Base-by-base conservation (phyloP, 53 echinoderm and acorn worm species). In the Temnopleurus reevesii region DNA sequence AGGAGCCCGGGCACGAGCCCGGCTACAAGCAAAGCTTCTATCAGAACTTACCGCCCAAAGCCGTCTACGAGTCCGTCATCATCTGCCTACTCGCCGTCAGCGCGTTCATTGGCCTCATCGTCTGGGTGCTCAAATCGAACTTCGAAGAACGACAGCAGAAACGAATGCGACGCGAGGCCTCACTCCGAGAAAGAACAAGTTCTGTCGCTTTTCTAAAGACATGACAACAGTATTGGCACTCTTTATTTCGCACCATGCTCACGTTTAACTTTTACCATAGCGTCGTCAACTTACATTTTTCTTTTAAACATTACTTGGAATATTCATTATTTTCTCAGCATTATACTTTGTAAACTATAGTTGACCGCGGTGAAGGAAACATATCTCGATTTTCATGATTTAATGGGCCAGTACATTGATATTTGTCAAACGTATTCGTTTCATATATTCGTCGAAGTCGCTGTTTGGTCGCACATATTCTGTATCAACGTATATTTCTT, bases 81-180 rank as follows among this genome's bases (percentile, higher is more conserved):
- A 97, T 97, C 65, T 97, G 97, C 57, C 89, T 97, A 36, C 86
- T 97, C 15, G 95, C 97, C 2, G 80, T 93, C 27, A 97, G 95
- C 46, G 95, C 93, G 7, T 97, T 97, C 56, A 91, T 97, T 8
- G 95, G 95, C 12, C 93, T 97, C 46, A 90, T 97, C 5, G 93
- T 97, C 0, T 97, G 97, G 97, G 92, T 97, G 53, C 91, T 95
- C 65, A 97, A 97, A 63, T 93, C 97, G 0, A 97, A 97, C 83
- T 97, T 97, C 41, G 95, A 97, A 63, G 97, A 97, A 81, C 65
- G 93, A 38, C 97, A 97, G 90, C 95, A 95, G 27, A 91, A 92
- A 36, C 84, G 90, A 57, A 97, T 97, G 97, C 81, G 97, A 29
- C 76, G 95, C 36, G 97, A 97, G 77, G 97, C 97, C 13, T 97